Base-by-base conservation (phyloP, 2,113 vertebrate species). In the Eudyptes chrysolophus region DNA sequence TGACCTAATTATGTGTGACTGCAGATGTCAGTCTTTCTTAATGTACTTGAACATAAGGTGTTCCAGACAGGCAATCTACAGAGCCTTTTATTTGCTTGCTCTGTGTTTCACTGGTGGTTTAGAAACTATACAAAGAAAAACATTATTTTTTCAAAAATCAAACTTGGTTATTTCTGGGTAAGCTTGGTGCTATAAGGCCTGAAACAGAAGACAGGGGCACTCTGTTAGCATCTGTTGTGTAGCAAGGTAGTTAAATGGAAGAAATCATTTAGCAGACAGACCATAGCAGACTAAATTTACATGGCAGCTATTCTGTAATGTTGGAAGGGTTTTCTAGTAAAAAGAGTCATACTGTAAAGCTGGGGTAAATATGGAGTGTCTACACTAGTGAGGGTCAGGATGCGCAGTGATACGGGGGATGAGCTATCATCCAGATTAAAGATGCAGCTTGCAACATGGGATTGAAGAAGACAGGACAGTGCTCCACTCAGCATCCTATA, bases 1-100 rank as follows among this genome's bases (percentile, higher is more conserved):
- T 96, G 55, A 84, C 40, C 48, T 91, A 95, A 89, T 87, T 94
- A 61, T 68, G 62, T 82, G 51, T 74, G 36, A 61, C 66, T 75
- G 52, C 42, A 74, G 17, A 46, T 72, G 51, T 64, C 84, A 90
- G 80, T 32, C 75, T 69, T 87, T 77, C 58, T 94, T 66, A 88
- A 91, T 26, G 48, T 38, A 13, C 21, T 90, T 81, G 57, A 84
- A 51, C 30, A 54, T 32, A 70, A 29, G 5, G 18, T 86, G 74
- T 95, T 70, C 65, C 65, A 62, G 82, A 78, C 77, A 86, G 60
- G 52, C 74, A 76, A 51, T 64, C 69, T 64, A 75, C 22, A 66
- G 55, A 77, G 61, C 11, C 27, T 91, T 86, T 49, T 80, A 57
- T 94, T 83, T 92, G 30, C 36, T 78, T 75, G 44, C n/a, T 62